Percentiles rank a stretch among this genome's conserved stretches.
phyloP scores from a whole-genome alignment of 2,888 invertebrate species.

The Amiota communis region DNA sequence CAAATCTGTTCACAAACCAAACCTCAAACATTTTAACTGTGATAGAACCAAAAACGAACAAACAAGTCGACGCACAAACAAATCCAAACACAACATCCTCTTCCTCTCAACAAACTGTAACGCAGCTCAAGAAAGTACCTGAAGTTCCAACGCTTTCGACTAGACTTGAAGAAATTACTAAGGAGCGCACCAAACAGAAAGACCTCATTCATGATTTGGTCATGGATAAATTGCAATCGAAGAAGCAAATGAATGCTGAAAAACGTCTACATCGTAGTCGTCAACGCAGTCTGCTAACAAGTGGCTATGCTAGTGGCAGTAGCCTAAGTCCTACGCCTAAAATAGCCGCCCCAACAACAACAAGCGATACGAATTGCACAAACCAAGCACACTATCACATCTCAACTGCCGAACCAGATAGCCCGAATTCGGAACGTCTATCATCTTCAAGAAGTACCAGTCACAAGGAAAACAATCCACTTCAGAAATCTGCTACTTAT shows the following conservation, averaged over 20 bases:
- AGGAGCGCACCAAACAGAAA: slow-evolving; percentile 87
- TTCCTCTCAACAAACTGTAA: slow-evolving; percentile 36
- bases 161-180: slow-evolving; percentile 84
- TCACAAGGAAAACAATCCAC: slow-evolving; percentile 55
- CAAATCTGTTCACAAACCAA: slow-evolving; percentile 51
- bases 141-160: slow-evolving; percentile 77
- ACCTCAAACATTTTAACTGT: slow-evolving; percentile 57
- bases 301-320: slow-evolving; percentile 67
- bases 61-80: slow-evolving; percentile 45
- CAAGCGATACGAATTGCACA: slow-evolving; percentile 66
- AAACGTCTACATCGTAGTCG: slow-evolving; percentile 78
- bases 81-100: slow-evolving; percentile 6
- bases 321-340: slow-evolving; percentile 71
- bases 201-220: slow-evolving; percentile 88
- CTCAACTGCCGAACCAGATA: slow-evolving; percentile 56
- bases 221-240: slow-evolving; percentile 83
- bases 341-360: slow-evolving; percentile 63
- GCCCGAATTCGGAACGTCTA: background rate
- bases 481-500: slow-evolving; percentile 62
- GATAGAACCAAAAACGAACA: slow-evolving; percentile 62
- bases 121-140: slow-evolving; percentile 61
- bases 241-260: slow-evolving; percentile 79
- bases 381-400: slow-evolving; percentile 71
- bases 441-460: slow-evolving; percentile 32
- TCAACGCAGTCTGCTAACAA: slow-evolving; percentile 73